A percentile compares a stretch with the other conserved stretches of the same genome.
Evolutionary conservation across 2,888 invertebrate genomes (phyloP).

Genomic region (Seira sanloemensis): DNA sequence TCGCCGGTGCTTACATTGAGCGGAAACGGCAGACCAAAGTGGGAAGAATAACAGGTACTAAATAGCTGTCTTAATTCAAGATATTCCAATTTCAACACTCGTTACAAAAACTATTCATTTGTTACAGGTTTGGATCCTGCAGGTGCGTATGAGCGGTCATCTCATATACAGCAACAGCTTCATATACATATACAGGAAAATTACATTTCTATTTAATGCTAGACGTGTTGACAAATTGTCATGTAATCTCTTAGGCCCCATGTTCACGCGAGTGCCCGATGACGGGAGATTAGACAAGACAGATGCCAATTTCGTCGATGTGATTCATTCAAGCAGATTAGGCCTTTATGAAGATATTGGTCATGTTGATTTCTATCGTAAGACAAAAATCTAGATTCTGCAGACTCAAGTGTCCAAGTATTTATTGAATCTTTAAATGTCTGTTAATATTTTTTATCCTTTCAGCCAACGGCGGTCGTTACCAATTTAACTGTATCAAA

Average conservation of each 20-base stretch:
- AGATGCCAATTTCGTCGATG: slow-evolving; percentile 75
- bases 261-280: slow-evolving; percentile 72
- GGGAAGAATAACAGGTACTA: slow-evolving; percentile 52
- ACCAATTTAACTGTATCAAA: slow-evolving; percentile 55
- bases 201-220: too few relatives aligned
- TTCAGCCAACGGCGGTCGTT: slow-evolving; percentile 59
- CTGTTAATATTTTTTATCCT: neutral
- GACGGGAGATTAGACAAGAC: slow-evolving; percentile 74
- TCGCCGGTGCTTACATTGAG: slow-evolving; percentile 39
- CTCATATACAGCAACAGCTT: too few relatives aligned
- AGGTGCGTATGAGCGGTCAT: too few relatives aligned
- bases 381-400: slow-evolving; percentile 42
- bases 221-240: neutral
- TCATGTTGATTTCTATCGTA: slow-evolving; percentile 75
- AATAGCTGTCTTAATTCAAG: neutral
- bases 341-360: slow-evolving; percentile 74
- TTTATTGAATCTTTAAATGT: neutral
- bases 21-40: slow-evolving; percentile 16
- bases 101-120: neutral
- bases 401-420: neutral
- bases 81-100: neutral
- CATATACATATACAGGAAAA: too few relatives aligned
- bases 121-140: slow-evolving; percentile 75
- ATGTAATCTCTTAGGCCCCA: slow-evolving; percentile 64
- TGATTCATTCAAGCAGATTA: slow-evolving; percentile 75